Conservation (phyloP, 2,113 vertebrate species). For the Vombatus ursinus region DNA sequence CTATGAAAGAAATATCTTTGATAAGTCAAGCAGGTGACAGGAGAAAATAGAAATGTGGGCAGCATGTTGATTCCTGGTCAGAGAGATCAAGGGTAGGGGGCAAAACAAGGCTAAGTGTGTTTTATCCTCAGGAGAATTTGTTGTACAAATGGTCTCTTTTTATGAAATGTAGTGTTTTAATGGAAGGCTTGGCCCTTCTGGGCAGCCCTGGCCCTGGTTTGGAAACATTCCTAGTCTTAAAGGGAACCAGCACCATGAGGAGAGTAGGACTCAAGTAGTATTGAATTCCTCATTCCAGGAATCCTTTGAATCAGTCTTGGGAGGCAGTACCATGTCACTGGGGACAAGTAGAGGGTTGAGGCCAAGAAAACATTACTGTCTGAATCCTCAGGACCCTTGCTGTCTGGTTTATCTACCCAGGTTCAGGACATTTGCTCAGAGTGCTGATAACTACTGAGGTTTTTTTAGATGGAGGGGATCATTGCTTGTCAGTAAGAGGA, state of each 20-base stretch:
- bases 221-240: not conserved
- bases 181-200: not conserved
- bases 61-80: too few species aligned
- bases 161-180: not conserved
- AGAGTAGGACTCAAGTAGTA: not conserved
- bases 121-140: not conserved
- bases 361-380: not conserved
- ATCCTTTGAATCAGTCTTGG: not conserved
- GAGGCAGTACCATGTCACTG: not conserved
- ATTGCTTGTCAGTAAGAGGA: not conserved
- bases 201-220: not conserved
- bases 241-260: not conserved
- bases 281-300: not conserved
- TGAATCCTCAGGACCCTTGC: not conserved
- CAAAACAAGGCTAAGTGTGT: not conserved
- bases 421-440: not conserved
- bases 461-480: not conserved
- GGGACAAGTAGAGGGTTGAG: not conserved
- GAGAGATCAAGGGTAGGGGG: too few species aligned
- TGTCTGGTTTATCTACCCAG: not conserved
- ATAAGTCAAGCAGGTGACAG: too few species aligned
- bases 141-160: not conserved
- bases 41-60: too few species aligned
- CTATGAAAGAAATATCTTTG: not conserved
- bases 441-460: not conserved